Percentiles rank a stretch among this genome's conserved stretches.
phyloP scores from a whole-genome alignment of 2,113 vertebrate species.

The Gobiocypris rarus region DNA sequence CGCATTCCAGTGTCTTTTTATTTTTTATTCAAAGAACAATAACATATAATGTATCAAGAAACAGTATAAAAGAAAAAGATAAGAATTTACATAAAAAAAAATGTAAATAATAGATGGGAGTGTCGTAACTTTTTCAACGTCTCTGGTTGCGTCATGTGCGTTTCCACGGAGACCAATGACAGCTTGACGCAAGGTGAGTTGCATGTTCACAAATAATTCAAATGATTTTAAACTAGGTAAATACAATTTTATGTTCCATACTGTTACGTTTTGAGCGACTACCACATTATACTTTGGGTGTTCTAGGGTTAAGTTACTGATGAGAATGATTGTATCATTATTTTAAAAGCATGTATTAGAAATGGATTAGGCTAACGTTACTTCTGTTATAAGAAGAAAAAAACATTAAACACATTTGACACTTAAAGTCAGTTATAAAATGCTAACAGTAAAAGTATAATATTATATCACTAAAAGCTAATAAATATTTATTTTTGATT shows the following conservation, averaged over 20 bases:
- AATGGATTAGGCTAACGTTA: neutral
- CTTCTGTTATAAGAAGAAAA: neutral
- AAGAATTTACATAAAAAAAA: no score
- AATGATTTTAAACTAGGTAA: neutral
- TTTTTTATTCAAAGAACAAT: no score
- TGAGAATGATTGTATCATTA: neutral
- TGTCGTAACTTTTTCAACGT: no score
- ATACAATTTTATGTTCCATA: neutral
- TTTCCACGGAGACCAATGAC: slow-evolving; percentile 42
- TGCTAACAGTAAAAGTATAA: neutral
- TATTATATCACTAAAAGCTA: no score
- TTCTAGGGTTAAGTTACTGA: neutral
- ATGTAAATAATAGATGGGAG: no score
- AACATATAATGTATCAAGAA: no score
- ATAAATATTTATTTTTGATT: no score
- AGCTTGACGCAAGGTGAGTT: slow-evolving; percentile 2
- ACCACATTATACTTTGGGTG: neutral
- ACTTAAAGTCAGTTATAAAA: no score
- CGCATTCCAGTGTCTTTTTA: no score
- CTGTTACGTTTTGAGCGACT: neutral
- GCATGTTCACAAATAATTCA: neutral
- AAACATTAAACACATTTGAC: neutral
- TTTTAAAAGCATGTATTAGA: neutral
- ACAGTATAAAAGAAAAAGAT: no score
- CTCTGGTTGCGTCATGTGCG: neutral